A percentile compares a stretch with the other conserved stretches of the same genome.
These are phyloP conservation scores for Lepidochitona cinerea DNA, from an alignment of 2,888 invertebrate species.

Conservation along the genomic window DNA sequence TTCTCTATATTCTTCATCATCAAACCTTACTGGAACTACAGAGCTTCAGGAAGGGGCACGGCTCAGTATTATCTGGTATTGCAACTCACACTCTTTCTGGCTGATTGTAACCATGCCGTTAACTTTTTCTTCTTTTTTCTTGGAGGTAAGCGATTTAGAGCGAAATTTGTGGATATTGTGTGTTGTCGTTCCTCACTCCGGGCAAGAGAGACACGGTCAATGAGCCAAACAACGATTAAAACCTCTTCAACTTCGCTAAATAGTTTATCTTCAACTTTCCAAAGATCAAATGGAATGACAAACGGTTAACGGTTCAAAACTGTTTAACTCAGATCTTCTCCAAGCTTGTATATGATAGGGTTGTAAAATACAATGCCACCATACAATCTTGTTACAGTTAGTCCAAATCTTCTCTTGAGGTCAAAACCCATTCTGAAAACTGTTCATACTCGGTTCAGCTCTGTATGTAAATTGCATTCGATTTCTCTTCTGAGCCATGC, in stretches of 20 bases:
- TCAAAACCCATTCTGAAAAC: too few species aligned
- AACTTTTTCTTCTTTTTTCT: slow-evolving; percentile 16
- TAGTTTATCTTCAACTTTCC: background rate
- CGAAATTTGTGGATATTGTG: slow-evolving; percentile 8
- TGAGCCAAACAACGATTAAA: background rate
- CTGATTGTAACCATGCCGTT: slow-evolving; percentile 14
- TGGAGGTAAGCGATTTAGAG: slow-evolving; percentile 9
- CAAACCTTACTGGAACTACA: slow-evolving; percentile 44
- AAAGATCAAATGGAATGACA: too few species aligned
- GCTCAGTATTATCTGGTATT: slow-evolving; percentile 41
- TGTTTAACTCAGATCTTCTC: too few species aligned
- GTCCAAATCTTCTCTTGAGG: too few species aligned
- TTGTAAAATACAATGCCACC: too few species aligned
- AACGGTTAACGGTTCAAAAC: too few species aligned
- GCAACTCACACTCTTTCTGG: slow-evolving; percentile 23
- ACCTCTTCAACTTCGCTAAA: background rate
- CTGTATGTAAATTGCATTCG: too few species aligned
- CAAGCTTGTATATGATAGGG: too few species aligned
- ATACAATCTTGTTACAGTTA: too few species aligned
- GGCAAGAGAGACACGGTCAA: background rate
- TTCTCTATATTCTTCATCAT: slow-evolving; percentile 52
- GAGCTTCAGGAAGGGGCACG: slow-evolving; percentile 22
- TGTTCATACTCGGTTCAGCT: too few species aligned
- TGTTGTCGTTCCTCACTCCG: background rate
- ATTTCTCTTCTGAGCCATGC: too few species aligned